Evolutionary conservation across 2,888 invertebrate species (phyloP), one percentile per base, ranked within the genome.

Genomic region (Zootermopsis nevadensis): DNA sequence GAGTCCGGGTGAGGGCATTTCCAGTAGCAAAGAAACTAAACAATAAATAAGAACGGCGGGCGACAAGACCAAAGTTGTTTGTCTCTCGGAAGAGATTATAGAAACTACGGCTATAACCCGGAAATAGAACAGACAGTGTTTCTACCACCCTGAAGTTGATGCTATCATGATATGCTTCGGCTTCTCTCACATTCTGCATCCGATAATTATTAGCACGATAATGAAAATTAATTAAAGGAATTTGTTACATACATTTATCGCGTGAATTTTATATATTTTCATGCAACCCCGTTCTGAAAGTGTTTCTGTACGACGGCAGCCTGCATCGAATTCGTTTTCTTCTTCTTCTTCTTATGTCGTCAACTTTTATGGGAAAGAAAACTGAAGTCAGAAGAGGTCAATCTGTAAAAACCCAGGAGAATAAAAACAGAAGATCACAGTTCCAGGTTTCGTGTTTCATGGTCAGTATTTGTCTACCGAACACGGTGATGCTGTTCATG

Each of bases 381-480:
- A 33, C 22, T 69, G 7, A 22, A 33, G 69, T 22, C 33, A 33
- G 69, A 66, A 66, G 33, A 33, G 69, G 33, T 69, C 31, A 69
- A 69, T 31, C 69, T 33, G 8, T 30, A 10, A 15, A 2, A n/a
- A 12, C 12, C 1, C 15, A 31, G 33, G 10, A 31, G 33, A 30
- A 69, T n/a, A 33, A 15, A 30, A 31, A 69, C 27, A 30, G 15
- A 69, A 6, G 33, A 69, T 69, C 33, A 69, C 69, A 33, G 31
- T 19, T 12, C 27, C 69, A 33, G 33, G 69, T 69, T 69, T 69
- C 69, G 69, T 69, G 33, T 33, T 69, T 69, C 30, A 69, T 33
- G 15, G 69, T 33, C 33, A 15, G 69, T 69, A 10, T 33, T 69
- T 69, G 69, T 22, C 31, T 19, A 31, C 19, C 7, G 22, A 33